phyloP scores from a whole-genome alignment of 2,113 vertebrate genomes.

The Eupsittula cactorum region DNA sequence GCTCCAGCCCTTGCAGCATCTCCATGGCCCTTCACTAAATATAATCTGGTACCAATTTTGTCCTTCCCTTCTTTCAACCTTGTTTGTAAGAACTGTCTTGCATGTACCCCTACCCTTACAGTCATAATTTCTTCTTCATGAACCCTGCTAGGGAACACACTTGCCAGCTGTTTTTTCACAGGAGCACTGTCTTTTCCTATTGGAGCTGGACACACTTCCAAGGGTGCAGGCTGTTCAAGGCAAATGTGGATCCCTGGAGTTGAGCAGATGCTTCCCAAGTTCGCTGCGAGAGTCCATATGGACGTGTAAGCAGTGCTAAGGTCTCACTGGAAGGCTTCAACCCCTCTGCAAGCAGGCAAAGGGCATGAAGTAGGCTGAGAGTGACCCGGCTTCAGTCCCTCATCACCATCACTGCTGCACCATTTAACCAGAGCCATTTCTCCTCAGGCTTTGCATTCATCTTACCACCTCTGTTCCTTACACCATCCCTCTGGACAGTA shows the following conservation, averaged over 20 bases:
- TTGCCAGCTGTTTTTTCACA: background rate
- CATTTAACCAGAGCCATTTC: background rate
- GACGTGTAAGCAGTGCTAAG: fast-evolving
- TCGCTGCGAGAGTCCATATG: background rate
- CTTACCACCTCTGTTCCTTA: background rate
- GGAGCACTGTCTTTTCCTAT: background rate
- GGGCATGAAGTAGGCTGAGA: background rate
- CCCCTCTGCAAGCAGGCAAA: background rate
- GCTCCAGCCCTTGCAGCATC: background rate
- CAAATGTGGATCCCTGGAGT: background rate
- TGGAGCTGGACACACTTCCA: background rate
- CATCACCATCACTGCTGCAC: background rate
- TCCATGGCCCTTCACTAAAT: background rate
- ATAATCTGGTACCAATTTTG: background rate
- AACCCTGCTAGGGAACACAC: background rate
- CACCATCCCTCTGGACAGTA: background rate
- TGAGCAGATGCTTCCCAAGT: background rate
- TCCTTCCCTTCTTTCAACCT: background rate
- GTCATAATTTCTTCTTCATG: background rate
- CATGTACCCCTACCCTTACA: fast-evolving
- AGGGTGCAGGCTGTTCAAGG: background rate
- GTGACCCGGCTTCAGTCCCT: background rate
- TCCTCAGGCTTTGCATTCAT: background rate
- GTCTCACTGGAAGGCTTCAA: background rate
- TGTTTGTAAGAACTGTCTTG: background rate